Base-by-base conservation (phyloP, 1,140 invertebrate species). In the Euglossa dilemma region DNA sequence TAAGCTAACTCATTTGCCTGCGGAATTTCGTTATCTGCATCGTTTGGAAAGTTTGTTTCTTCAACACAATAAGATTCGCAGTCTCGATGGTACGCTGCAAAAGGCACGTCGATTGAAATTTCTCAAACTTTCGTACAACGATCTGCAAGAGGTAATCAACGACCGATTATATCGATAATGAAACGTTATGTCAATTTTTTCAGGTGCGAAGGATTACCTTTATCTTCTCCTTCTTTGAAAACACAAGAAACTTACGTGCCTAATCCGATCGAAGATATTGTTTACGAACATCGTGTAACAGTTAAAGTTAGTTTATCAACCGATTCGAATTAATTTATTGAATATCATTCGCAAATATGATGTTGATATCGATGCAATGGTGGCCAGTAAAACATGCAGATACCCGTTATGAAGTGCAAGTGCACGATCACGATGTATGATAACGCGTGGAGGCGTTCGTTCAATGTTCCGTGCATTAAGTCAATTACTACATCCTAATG, bases 61-160 rank as follows among this genome's bases (percentile, higher is more conserved):
- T 36, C 95, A 97, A 77, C 94, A 96, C 84, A 98, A 98, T 90
- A 95, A 95, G 43, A 95, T 98, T 56, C 95, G 94, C 71, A 95
- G 95, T 23, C 93, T 98, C 5, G 96, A 97, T 84, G 96, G 97
- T 2, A 95, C 96, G 9, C 88, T 98, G 4, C 95, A 96, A 64
- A 96, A 96, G 90, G 95, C 96, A 0, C 94, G 95, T 66, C 95
- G 95, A 82, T 91, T 98, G 16, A 95, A 96, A 88, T 95, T 95
- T 79, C 94, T 97, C 18, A 94, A 96, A 83, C 93, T 97, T 12
- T 96, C 96, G 14, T 95, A 96, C 89, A 98, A 98, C 91, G 95
- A 96, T 85, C 95, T 98, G 80, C 95, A 96, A 94, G 95, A 95
- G 91, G 96, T 97, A 95, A 71, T 45, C 67, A n/a, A 57, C 36